Percentiles rank a stretch among this genome's conserved stretches.
These are phyloP conservation scores for Cygnus olor DNA, from an alignment of 2,797 vertebrate species.

Conservation along the genomic window DNA sequence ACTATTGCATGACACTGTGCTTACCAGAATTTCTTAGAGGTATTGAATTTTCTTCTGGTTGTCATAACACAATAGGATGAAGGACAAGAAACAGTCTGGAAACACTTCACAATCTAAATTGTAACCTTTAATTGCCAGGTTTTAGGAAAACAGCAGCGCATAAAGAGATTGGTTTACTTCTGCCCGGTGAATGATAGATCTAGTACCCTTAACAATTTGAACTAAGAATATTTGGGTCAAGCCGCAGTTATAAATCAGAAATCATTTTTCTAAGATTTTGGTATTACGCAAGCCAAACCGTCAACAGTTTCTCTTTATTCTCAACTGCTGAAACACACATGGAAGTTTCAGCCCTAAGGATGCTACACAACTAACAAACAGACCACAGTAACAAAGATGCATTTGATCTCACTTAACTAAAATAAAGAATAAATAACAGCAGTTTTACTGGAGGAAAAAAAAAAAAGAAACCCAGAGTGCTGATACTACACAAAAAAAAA, in stretches of 20 bases:
- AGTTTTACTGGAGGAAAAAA: not conserved
- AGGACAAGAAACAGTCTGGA: not conserved
- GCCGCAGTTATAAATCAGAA: not conserved
- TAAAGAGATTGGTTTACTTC: not conserved
- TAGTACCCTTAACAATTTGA: not conserved
- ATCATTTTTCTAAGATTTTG: not conserved
- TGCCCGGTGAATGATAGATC: not conserved
- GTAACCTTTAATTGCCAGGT: not conserved
- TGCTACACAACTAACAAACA: not conserved
- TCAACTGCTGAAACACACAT: not conserved
- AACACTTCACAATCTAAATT: not conserved
- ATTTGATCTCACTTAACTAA: not conserved
- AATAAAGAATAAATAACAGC: not conserved
- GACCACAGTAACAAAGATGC: not conserved
- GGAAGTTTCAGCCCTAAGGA: not conserved
- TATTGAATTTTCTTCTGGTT: not conserved
- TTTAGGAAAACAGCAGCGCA: not conserved
- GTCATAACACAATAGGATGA: not conserved
- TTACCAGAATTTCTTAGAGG: not conserved
- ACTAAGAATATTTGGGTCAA: not conserved
- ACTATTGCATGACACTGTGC: not conserved
- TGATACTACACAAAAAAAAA: not conserved
- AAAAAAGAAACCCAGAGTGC: not conserved
- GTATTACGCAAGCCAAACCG: not conserved
- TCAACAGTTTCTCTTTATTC: not conserved